Evolutionary conservation across 2,888 invertebrate species (phyloP), one percentile per base, ranked within the genome.

Genomic region (Linnaemya tessellans): DNA sequence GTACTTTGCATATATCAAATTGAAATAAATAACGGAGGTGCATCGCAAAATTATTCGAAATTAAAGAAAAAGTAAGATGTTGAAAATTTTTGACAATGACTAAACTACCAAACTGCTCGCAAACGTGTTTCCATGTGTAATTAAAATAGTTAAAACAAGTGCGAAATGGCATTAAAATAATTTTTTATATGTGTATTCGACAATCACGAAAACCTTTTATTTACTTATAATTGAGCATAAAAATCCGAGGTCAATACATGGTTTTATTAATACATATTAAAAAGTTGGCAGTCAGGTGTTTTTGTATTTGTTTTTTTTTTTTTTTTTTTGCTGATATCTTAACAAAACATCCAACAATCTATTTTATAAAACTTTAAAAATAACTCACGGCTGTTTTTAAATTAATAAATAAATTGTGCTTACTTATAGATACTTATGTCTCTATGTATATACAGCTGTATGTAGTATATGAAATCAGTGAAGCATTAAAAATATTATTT

Each of bases 231-330:
- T 67, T 49, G 49, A 60, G 13, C 43, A 62, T 62, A 46, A 54
- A 15, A 75, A 62, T n/a, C 11, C 46, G 25, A 82, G 75, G 75
- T 70, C 54, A 62, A 54, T 67, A 62, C 25, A 70, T 75, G 54
- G 46, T 35, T 46, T 56, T 64, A 18, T 41, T 41, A 49, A 13
- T 60, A 51, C 60, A n/a, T n/a, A n/a, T 51, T 22, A 56, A 67
- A 30, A 46, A 46, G 49, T 49, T 41, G 43, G 51, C 56, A 15
- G 38, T 11, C 43, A 67, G 35, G 43, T 77, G 46, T 5, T 30
- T 56, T 67, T 30, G 30, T 30, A 30, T 18, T 18, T 75, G 5
- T 51, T 22, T 41, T 41, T 46, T 11, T 22, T 22, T 49, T 22
- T n/a, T n/a, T n/a, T n/a, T 35, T 25, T 41, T 41, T 15, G 46